phyloP scores from a whole-genome alignment of 1,140 invertebrate species.

The Saccostrea cuccullata region DNA sequence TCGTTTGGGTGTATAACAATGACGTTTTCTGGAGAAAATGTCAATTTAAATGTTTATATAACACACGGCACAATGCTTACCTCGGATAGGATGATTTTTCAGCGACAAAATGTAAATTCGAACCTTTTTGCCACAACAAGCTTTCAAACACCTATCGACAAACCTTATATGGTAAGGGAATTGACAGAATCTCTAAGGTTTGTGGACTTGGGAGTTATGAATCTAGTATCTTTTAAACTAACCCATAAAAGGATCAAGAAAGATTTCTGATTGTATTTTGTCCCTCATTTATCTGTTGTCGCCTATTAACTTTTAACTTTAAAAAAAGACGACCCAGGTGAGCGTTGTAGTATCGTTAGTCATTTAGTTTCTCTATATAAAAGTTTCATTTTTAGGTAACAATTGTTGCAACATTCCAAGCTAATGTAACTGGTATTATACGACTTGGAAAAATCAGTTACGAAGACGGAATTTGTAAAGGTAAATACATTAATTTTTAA shows the following conservation, averaged over 20 bases:
- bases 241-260: too few species aligned
- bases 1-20: conserved; percentile 27
- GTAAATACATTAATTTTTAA: background rate
- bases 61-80: background rate
- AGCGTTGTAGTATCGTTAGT: background rate
- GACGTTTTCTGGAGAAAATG: background rate
- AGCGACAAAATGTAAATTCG: background rate
- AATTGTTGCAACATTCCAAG: background rate
- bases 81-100: background rate
- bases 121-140: background rate
- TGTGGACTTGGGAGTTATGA: too few species aligned
- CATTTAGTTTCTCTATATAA: background rate
- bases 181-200: too few species aligned
- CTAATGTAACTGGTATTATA: background rate
- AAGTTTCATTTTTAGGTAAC: background rate
- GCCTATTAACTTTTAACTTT: background rate
- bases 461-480: background rate
- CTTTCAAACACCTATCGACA: background rate
- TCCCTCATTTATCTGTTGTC: too few species aligned
- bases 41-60: background rate
- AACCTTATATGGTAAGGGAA: background rate
- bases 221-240: too few species aligned
- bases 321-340: background rate
- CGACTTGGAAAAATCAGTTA: conserved; percentile 4
- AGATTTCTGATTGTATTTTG: too few species aligned